Conservation (phyloP, 2,888 invertebrate species). For the Thysanoteuthis rhombus region DNA sequence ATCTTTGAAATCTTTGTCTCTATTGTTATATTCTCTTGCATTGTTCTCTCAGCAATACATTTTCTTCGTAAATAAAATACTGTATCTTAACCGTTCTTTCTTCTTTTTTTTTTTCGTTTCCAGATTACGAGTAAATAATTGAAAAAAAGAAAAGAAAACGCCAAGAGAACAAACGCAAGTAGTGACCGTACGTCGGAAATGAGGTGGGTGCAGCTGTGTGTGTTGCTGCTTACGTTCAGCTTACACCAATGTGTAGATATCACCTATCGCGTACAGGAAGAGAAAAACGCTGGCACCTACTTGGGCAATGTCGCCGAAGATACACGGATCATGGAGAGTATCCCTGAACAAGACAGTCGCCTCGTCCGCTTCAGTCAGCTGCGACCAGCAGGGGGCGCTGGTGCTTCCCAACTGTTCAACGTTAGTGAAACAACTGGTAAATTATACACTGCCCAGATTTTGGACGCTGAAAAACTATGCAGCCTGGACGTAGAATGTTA, state of each 20-base stretch:
- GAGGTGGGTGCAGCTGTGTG: neutral
- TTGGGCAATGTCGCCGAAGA: conserved; percentile 13
- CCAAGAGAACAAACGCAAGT: neutral
- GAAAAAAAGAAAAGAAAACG: neutral
- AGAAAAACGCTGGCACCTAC: neutral
- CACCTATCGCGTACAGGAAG: neutral
- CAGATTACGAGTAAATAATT: neutral
- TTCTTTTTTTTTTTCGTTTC: neutral
- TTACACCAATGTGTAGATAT: neutral
- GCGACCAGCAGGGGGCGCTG: neutral
- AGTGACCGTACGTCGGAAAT: conserved; percentile 13
- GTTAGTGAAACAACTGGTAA: conserved; percentile 1
- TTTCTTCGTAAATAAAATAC: neutral
- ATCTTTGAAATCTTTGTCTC: too few species aligned
- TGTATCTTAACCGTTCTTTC: neutral
- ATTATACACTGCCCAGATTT: neutral
- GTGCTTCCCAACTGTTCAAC: neutral
- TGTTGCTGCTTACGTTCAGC: neutral
- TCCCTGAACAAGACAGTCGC: neutral
- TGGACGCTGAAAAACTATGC: neutral
- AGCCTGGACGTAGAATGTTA: conserved; percentile 14
- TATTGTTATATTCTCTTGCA: too few species aligned
- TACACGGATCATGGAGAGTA: neutral
- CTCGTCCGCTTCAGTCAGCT: neutral
- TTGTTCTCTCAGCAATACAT: too few species aligned